Conservation (phyloP, 2,888 invertebrate species). For the Actias luna region DNA sequence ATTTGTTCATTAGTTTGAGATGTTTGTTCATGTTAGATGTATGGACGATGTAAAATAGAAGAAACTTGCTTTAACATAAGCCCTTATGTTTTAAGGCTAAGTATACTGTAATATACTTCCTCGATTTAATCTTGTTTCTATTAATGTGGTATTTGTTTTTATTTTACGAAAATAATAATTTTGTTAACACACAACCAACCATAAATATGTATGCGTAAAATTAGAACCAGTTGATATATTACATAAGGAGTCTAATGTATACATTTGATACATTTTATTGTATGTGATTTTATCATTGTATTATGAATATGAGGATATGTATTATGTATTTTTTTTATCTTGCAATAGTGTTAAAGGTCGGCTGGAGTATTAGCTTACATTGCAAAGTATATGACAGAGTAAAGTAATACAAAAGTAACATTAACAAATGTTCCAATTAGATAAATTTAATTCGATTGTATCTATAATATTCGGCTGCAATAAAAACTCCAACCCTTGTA, state of each 20-base stretch:
- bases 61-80: not conserved
- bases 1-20: not conserved
- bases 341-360: too few species aligned
- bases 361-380: too few species aligned
- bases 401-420: too few species aligned
- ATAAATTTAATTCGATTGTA: too few species aligned
- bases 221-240: not conserved
- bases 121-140: constrained; percentile 1
- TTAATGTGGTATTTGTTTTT: not conserved
- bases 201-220: not conserved
- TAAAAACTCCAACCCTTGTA: too few species aligned
- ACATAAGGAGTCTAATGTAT: not conserved
- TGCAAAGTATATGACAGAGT: too few species aligned
- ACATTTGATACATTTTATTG: not conserved
- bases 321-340: too few species aligned
- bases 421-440: too few species aligned
- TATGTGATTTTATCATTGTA: not conserved
- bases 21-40: not conserved
- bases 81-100: not conserved
- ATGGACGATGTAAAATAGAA: not conserved
- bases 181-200: not conserved
- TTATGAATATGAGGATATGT: not conserved
- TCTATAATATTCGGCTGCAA: too few species aligned
- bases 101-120: not conserved
- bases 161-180: not conserved